Base-by-base conservation (phyloP, 2,888 invertebrate genomes). In the Aleiodes alternator region DNA sequence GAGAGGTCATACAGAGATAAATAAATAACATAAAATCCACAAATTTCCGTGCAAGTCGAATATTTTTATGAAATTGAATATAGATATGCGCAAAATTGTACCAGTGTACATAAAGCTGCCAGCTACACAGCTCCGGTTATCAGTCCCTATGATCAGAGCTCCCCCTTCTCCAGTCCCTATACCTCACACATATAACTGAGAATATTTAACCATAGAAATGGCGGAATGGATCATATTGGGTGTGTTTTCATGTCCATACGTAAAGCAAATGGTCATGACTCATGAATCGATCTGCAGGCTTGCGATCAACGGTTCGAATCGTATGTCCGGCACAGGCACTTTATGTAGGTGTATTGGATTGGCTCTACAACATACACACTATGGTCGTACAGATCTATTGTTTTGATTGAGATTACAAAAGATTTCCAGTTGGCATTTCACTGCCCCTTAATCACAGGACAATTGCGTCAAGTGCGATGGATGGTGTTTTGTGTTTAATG, bases 381-480 rank as follows among this genome's bases (percentile, higher is more conserved):
- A 23, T 23, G 43, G 43, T 16, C 16, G 61, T 43, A 48, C 43
- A 23, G 29, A 34, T 55, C 38, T 38, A 69, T 69, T 69, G 69
- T 69, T 31, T 31, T 68, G 23, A 51, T 73, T 72, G 69, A 74
- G 69, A 78, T 79, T 75, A 78, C 80, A 80, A 80, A 80, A 80
- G 80, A 76, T 76, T 78, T 48, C 64, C 48, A 16, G 48, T 64
- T 23, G 48, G 43, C 64, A 64, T 14, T 34, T 48, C 75, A 70
- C 69, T 66, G 73, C 75, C 77, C 79, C 78, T 79, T 79, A 77
- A 79, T 79, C 73, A 74, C 77, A 73, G 76, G 69, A 76, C 80
- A 76, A 78, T 79, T 76, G 77, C 77, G 31, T 72, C 59, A 61
- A 48, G 57, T 61, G 31, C 57, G 50, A 50, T 34, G 69, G 53